Conservation (phyloP, 2,888 invertebrate genomes). For the Thecophora atra region DNA sequence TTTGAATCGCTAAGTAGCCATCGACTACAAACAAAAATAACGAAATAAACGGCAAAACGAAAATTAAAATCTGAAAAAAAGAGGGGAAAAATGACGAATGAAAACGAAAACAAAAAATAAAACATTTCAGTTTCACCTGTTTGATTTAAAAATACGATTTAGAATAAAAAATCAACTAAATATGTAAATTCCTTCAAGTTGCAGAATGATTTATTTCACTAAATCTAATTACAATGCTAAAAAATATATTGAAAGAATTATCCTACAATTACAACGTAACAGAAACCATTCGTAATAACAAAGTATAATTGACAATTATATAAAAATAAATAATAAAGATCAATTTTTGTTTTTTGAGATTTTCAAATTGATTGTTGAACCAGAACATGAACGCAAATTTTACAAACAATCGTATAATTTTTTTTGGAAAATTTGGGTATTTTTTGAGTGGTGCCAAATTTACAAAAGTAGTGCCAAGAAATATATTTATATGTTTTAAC, state of each 20-base stretch:
- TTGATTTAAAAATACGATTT: background rate
- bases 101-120: slow-evolving; percentile 2
- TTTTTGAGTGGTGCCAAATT: too few species aligned
- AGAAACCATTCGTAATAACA: slow-evolving; percentile 11
- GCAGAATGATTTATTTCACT: slow-evolving; percentile 29
- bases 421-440: too few species aligned
- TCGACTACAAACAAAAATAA: slow-evolving; percentile 30
- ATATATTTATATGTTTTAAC: too few species aligned
- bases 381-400: too few species aligned
- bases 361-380: too few species aligned
- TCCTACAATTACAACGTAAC: slow-evolving; percentile 23
- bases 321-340: slow-evolving; percentile 6
- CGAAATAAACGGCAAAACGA: slow-evolving; percentile 27
- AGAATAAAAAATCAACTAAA: background rate
- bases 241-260: slow-evolving; percentile 5
- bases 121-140: background rate
- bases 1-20: slow-evolving; percentile 7
- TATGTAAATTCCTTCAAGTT: slow-evolving; percentile 5
- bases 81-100: background rate
- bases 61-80: slow-evolving; percentile 31
- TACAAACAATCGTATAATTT: too few species aligned
- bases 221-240: slow-evolving; percentile 31
- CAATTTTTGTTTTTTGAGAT: too few species aligned
- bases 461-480: too few species aligned
- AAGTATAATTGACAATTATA: slow-evolving; percentile 7